Evolutionary conservation across 2,888 invertebrate species (phyloP), one percentile per base, ranked within the genome.

Genomic region (Polyommatus iphigenia): DNA sequence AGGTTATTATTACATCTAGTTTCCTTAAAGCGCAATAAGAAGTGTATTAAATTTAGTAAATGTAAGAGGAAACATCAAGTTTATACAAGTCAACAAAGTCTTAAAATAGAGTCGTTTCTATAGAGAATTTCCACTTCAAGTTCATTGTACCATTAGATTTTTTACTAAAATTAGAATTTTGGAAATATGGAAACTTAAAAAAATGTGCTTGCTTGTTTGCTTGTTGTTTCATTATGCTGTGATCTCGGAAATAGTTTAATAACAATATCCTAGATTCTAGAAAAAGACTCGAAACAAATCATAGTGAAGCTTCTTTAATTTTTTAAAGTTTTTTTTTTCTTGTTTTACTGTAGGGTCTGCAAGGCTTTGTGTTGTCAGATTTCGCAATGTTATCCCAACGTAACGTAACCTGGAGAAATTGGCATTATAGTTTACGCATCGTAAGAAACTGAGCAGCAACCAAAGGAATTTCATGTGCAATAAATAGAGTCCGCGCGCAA

Each of bases 381-480:
- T 62, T 62, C 62, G 62, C 62, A 62, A 62, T 24, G 4, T 13
- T 62, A 62, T 20, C 24, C 20, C 20, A 24, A 6, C 3, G 13
- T 20, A 24, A 13, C 8, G 24, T 20, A 62, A 62, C 20, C n/a
- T 62, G 62, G 62, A 62, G 62, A 62, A 62, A 62, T 62, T 24
- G 3, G 3, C 46, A 46, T 46, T 46, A 41, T 20, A 20, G 8
- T 20, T 10, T 20, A 62, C 24, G 4, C 24, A 62, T 24, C 24
- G 59, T 20, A 24, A 20, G 20, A 73, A 46, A 41, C 41, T 46
- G 73, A 46, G 13, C 20, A 73, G 41, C 54, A 29, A 54, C 29
- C 29, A 18, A 75, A 75, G 29, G 75, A 75, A 54, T 75, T 46
- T 73, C 73, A 54, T 54, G 18, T 75, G 75, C 54, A 75, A 75